A percentile compares a stretch with the other conserved stretches of the same genome.
These are phyloP conservation scores for Pangasius krempfi DNA, from an alignment of 2,797 vertebrate species.

Conservation along the genomic window DNA sequence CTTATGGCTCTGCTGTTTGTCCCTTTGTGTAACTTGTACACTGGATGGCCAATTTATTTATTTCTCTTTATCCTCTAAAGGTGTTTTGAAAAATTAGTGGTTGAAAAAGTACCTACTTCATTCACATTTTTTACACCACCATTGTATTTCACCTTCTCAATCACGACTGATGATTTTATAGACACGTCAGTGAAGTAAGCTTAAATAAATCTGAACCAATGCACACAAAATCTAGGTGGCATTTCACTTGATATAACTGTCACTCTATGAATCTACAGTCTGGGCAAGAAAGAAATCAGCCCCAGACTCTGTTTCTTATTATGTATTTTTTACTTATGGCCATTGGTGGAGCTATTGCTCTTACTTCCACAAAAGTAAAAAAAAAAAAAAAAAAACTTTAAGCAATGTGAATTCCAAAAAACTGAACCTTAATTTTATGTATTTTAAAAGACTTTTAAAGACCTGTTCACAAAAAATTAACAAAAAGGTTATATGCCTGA, in stretches of 20 bases:
- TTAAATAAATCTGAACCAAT: neutral
- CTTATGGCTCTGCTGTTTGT: neutral
- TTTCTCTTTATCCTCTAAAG: neutral
- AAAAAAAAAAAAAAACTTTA: neutral
- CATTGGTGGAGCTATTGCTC: neutral
- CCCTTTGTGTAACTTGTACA: neutral
- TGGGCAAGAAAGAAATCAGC: neutral
- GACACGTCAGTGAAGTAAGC: neutral
- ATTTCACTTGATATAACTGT: neutral
- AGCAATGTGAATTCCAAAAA: no score
- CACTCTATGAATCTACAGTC: neutral
- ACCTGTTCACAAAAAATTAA: neutral
- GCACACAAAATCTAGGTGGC: neutral
- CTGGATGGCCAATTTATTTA: neutral
- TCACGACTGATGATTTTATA: neutral
- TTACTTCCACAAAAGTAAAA: neutral
- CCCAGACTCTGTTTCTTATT: neutral
- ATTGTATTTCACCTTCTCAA: constrained; percentile 8
- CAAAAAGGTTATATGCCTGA: neutral
- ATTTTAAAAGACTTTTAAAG: neutral
- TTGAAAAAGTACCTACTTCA: neutral
- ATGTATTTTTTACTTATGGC: neutral
- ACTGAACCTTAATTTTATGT: neutral
- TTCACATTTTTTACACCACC: neutral
- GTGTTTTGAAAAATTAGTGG: neutral